These are phyloP conservation scores for Incurvaria masculella DNA, from an alignment of 2,888 invertebrate genomes.

Conservation along the genomic window DNA sequence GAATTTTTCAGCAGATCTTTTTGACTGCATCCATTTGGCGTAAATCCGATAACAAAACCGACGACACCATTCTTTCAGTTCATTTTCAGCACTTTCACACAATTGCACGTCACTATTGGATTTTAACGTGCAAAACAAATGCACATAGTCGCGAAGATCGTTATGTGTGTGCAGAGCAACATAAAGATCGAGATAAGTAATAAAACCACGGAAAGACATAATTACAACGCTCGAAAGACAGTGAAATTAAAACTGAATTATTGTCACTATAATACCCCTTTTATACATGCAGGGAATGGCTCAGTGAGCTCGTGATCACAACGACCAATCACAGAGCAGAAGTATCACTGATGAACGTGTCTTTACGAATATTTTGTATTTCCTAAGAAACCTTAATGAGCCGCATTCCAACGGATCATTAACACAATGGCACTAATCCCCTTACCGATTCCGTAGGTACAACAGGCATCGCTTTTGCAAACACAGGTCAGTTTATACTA, in stretches of 20 bases:
- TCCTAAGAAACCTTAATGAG: background rate
- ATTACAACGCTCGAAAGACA: background rate
- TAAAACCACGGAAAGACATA: background rate
- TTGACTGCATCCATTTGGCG: slow-evolving; percentile 1
- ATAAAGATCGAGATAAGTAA: background rate
- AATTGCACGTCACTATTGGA: background rate
- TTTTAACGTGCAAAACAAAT: background rate
- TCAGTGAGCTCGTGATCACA: no score
- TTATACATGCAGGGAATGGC: background rate
- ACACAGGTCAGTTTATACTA: no score
- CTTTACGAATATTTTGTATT: background rate
- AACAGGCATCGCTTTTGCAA: no score
- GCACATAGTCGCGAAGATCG: background rate
- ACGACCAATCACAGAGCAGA: no score
- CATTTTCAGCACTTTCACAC: background rate
- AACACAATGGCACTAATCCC: no score
- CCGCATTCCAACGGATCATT: no score
- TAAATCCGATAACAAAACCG: slow-evolving; percentile 1
- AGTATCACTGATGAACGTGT: no score
- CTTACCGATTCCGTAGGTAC: no score
- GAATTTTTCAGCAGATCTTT: slow-evolving; percentile 1
- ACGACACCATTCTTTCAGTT: slow-evolving; percentile 1
- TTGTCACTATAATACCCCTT: background rate
- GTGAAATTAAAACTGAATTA: background rate
- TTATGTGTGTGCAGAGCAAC: background rate